These are phyloP conservation scores for Coracopsis vasa DNA, from an alignment of 2,113 vertebrate genomes.

Conservation along the genomic window DNA sequence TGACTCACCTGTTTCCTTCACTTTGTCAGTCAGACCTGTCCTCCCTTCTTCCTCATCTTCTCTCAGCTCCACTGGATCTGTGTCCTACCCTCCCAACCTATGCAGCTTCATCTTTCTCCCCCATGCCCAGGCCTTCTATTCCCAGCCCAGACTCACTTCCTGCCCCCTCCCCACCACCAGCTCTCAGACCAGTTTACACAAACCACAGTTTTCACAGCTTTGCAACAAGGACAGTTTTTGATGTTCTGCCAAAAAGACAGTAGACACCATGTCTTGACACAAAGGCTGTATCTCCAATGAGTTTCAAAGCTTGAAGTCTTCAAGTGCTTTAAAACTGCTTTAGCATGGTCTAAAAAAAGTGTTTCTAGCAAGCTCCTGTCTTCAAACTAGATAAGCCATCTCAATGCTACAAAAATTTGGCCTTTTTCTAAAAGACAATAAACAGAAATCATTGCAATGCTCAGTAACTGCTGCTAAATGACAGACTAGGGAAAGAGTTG, in stretches of 20 bases:
- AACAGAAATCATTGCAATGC: slow-evolving; percentile 2
- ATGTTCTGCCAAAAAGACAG: neutral
- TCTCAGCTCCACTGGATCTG: neutral
- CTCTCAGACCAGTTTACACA: neutral
- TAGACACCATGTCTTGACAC: neutral
- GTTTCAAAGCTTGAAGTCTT: neutral
- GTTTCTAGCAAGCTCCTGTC: neutral
- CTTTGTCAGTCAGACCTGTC: neutral
- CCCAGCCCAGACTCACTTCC: neutral
- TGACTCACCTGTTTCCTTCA: neutral
- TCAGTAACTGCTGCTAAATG: slow-evolving; percentile 8
- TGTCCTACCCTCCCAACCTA: rapidly evolving
- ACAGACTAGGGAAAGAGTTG: neutral
- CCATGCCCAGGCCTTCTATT: neutral
- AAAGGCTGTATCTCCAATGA: neutral
- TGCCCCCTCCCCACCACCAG: rapidly evolving
- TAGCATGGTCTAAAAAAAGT: neutral
- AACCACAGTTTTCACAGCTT: neutral
- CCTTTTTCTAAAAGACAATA: neutral
- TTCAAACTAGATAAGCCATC: neutral
- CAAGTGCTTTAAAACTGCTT: neutral
- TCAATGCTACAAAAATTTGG: neutral
- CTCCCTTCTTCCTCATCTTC: neutral
- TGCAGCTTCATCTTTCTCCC: neutral
- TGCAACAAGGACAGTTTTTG: neutral